Conservation (phyloP, 1,140 invertebrate species). For the Diprion similis region DNA sequence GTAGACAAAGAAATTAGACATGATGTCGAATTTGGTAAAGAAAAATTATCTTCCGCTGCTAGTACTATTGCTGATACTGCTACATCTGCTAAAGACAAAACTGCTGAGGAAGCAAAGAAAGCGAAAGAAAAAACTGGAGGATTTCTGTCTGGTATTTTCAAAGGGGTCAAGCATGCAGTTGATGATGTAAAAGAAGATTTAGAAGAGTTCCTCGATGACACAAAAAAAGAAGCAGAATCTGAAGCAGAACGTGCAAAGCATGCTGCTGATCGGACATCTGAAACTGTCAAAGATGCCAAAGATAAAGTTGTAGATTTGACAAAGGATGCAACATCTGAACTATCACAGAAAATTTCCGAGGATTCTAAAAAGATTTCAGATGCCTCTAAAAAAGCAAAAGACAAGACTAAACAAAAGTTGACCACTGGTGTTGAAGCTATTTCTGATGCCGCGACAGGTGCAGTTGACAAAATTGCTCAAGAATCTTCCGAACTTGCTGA, state of each 20-base stretch:
- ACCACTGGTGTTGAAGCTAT: not conserved
- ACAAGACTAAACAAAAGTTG: not conserved
- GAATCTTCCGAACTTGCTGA: slow-evolving; percentile 20
- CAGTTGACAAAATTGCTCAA: not conserved
- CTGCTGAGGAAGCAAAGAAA: slow-evolving; percentile 34
- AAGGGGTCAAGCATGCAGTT: slow-evolving; percentile 39
- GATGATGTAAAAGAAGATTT: slow-evolving; percentile 43
- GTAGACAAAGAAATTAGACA: not conserved
- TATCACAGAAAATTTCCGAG: slow-evolving; percentile 12
- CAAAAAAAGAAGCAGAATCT: slow-evolving; percentile 23
- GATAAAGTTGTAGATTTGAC: slow-evolving; percentile 23
- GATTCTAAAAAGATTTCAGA: slow-evolving; percentile 13
- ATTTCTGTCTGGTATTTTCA: slow-evolving; percentile 23
- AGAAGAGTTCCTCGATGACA: slow-evolving; percentile 40
- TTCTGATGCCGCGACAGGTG: not conserved
- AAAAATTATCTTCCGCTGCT: not conserved
- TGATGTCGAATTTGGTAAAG: not conserved
- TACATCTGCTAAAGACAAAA: slow-evolving; percentile 11
- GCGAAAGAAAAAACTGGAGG: slow-evolving; percentile 15
- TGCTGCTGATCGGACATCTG: slow-evolving; percentile 13
- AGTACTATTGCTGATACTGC: not conserved
- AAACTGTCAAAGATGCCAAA: slow-evolving; percentile 30
- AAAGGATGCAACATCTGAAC: slow-evolving; percentile 19
- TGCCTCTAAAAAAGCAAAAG: slow-evolving; percentile 9
- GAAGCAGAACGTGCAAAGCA: slow-evolving; percentile 33